These are phyloP conservation scores for Vulpes ferrilata DNA, from an alignment of 2,113 vertebrate species.

Conservation along the genomic window DNA sequence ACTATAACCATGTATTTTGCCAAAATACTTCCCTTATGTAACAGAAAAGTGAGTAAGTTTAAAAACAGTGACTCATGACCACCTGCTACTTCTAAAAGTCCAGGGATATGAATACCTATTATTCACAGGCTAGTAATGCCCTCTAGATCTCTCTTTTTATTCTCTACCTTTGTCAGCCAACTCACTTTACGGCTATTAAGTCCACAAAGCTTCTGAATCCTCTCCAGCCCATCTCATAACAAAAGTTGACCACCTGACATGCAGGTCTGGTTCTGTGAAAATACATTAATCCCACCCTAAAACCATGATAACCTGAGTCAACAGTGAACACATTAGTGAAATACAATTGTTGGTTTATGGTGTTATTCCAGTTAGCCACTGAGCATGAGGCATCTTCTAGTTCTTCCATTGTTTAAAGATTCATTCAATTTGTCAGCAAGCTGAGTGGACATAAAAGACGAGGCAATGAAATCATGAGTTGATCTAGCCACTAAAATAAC, in stretches of 20 bases:
- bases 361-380: slow-evolving; percentile 30
- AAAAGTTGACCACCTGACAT: slow-evolving; percentile 77
- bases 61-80: slow-evolving; percentile 77
- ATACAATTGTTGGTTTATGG: neutral
- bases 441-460: slow-evolving; percentile 52
- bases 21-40: slow-evolving; percentile 73
- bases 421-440: slow-evolving; percentile 49
- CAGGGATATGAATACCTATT: slow-evolving; percentile 60
- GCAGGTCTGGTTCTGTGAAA: slow-evolving; percentile 55
- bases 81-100: slow-evolving; percentile 65
- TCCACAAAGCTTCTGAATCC: slow-evolving; percentile 78
- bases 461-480: slow-evolving; percentile 35
- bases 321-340: slow-evolving; percentile 49
- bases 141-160: slow-evolving; percentile 74
- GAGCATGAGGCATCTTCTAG: slow-evolving; percentile 49
- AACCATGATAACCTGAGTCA: slow-evolving; percentile 43
- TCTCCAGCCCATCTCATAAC: slow-evolving; percentile 64
- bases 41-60: slow-evolving; percentile 74
- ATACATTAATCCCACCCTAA: neutral
- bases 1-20: slow-evolving; percentile 58
- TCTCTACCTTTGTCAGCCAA: slow-evolving; percentile 77
- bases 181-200: slow-evolving; percentile 66
- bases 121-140: slow-evolving; percentile 76
- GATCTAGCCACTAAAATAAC: slow-evolving; percentile 3
- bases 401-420: slow-evolving; percentile 61